phyloP scores from a whole-genome alignment of 2,888 invertebrate species.

The Bombyx huttoni region DNA sequence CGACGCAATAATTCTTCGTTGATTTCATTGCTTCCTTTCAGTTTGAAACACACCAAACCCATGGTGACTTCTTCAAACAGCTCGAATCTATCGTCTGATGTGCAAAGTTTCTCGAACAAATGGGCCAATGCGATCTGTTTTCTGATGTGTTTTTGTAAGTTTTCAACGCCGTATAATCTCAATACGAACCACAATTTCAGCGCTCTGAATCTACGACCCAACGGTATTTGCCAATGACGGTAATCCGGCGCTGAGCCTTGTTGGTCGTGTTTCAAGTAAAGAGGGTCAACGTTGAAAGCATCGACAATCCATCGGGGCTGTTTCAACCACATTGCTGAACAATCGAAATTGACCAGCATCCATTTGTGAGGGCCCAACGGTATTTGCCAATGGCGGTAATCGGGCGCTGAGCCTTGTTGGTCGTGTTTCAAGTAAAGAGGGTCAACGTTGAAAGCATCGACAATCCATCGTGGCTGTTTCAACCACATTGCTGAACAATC shows the following conservation, averaged over 20 bases:
- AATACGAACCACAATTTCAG: conserved; percentile 97
- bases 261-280: conserved; percentile 95
- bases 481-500: conserved; percentile 99
- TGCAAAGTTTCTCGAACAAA: conserved; percentile 86
- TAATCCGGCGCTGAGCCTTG: conserved; percentile 94
- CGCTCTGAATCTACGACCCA: conserved; percentile 94
- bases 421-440: conserved; percentile 97
- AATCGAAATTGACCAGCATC: conserved; percentile 99
- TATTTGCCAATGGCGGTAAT: conserved; percentile 98
- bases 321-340: conserved; percentile 97
- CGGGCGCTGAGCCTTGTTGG: conserved; percentile 89
- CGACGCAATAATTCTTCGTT: conserved; percentile 87
- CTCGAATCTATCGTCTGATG: conserved; percentile 87
- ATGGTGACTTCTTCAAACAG: conserved; percentile 90
- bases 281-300: conserved; percentile 97
- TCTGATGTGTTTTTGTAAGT: conserved; percentile 88
- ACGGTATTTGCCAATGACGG: conserved; percentile 97
- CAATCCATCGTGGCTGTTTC: conserved; percentile 89
- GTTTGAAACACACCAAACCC: conserved; percentile 95
- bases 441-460: conserved; percentile 97
- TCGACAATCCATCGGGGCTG: conserved; percentile 91
- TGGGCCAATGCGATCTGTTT: conserved; percentile 89
- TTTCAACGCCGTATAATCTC: conserved; percentile 89
- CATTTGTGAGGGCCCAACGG: conserved; percentile 98
- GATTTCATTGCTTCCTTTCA: conserved; percentile 87